Evolutionary conservation across 2,797 vertebrate genomes (phyloP), one percentile per base, ranked within the genome.

Genomic region (Pangasius krempfi): DNA sequence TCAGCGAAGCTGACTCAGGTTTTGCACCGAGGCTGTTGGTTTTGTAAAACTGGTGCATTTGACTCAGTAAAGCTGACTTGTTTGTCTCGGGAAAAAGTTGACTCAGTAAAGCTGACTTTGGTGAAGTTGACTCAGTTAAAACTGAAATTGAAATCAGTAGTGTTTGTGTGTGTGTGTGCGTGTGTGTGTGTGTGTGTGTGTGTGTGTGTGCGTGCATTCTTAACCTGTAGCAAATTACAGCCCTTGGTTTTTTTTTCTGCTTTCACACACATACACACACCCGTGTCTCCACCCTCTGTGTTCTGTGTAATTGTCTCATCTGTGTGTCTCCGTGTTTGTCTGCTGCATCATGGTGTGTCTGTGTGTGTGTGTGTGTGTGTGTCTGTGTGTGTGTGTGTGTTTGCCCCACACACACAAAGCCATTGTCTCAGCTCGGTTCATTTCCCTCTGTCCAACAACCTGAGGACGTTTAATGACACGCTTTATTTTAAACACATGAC

Each of bases 161-260:
- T 79, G 52, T 79, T 30, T 5, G 30, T 86, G 88, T 82, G 58
- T 89, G 84, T 50, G 44, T 66, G 81, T 68, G 82, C 70, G 80
- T 18, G 52, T 81, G 75, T 68, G 60, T 86, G 88, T 86, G 70
- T 89, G 84, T 80, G 72, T 52, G 75, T 75, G 81, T 82, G 76
- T 18, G 75, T 40, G 33, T 47, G 54, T n/a, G 66, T 58, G 60
- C 0, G 14, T 56, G 52, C 62, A 40, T 22, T 5, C 33, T 79
- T 62, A 90, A 85, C 89, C 86, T 84, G 81, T 68, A 64, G 76
- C 81, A 85, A 79, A 89, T 91, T 88, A 85, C 78, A 86, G 81
- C 54, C 66, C 37, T 54, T 47, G 56, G 7, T 25, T 54, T 75
- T 70, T n/a, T 62, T 5, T 58, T 84, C 22, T 58, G 14, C 27